Conservation (phyloP, 2,113 vertebrate genomes). For the Pipra filicauda region DNA sequence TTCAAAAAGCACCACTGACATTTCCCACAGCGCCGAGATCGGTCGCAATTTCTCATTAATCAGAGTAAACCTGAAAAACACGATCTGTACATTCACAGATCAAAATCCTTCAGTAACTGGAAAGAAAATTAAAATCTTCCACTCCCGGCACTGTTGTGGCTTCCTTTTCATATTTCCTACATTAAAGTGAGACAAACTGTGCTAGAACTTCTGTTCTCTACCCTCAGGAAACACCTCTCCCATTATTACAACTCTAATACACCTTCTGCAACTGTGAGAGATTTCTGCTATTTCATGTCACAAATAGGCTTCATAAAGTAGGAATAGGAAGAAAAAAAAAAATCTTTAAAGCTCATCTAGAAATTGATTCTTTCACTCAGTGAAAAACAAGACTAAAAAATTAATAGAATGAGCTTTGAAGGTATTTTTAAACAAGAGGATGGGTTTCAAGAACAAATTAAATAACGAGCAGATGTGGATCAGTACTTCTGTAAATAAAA, state of each 20-base stretch:
- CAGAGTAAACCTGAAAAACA: background rate
- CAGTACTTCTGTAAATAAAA: background rate
- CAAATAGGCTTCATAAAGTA: background rate
- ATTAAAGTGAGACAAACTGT: background rate
- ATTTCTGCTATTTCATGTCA: background rate
- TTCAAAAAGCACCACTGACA: background rate
- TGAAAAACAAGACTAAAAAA: background rate
- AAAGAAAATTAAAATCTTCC: background rate
- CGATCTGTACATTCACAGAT: background rate
- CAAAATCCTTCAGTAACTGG: background rate
- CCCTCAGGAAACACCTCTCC: background rate
- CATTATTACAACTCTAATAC: background rate
- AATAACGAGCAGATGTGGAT: background rate
- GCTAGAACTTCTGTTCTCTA: background rate
- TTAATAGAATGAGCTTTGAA: background rate
- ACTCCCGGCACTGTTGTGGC: background rate
- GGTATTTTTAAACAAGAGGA: background rate
- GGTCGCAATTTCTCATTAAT: background rate
- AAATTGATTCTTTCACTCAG: background rate
- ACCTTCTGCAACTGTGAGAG: background rate
- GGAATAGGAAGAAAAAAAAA: background rate
- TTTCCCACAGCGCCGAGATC: background rate
- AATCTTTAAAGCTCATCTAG: background rate
- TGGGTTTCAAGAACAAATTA: background rate
- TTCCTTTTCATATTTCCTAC: background rate